Conservation (phyloP, 2,888 invertebrate genomes). For the Heliconius ismenius region DNA sequence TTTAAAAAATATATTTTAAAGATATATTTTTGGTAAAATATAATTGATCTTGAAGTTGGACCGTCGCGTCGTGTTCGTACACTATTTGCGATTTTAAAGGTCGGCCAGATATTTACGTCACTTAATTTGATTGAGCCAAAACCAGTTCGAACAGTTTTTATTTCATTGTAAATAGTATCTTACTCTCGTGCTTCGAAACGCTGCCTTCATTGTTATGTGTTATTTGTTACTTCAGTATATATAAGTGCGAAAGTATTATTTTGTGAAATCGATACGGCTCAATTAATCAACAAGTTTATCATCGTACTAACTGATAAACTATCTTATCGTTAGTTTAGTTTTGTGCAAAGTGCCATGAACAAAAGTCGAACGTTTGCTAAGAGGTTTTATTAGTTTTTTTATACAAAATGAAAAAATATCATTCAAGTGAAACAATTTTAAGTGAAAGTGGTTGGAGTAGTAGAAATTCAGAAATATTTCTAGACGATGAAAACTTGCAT, state of each 20-base stretch:
- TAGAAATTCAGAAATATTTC: conserved; percentile 42
- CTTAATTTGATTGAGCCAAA: conserved; percentile 64
- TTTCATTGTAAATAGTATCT: conserved; percentile 68
- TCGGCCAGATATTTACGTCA: conserved; percentile 66
- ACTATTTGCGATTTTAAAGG: conserved; percentile 47
- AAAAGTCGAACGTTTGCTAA: conserved; percentile 25
- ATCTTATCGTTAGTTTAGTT: conserved; percentile 52
- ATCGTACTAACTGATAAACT: conserved; percentile 61
- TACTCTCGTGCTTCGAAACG: conserved; percentile 57
- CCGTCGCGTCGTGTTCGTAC: conserved; percentile 37
- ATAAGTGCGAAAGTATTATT: conserved; percentile 41
- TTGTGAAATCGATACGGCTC: conserved; percentile 47
- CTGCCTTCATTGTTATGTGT: conserved; percentile 42
- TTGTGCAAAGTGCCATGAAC: conserved; percentile 49
- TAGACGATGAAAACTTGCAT: conserved; percentile 69
- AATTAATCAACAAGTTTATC: conserved; percentile 42
- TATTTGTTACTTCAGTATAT: conserved; percentile 47
- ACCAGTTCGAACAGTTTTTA: conserved; percentile 72
- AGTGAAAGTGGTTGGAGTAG: conserved; percentile 42
- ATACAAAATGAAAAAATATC: conserved; percentile 38
- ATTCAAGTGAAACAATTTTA: conserved; percentile 42
- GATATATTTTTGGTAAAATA: background rate
- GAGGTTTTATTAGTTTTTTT: conserved; percentile 40
- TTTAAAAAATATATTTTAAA: background rate
- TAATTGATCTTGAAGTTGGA: background rate